phyloP scores from a whole-genome alignment of 2,113 vertebrate genomes.

The Ceyx cyanopectus region DNA sequence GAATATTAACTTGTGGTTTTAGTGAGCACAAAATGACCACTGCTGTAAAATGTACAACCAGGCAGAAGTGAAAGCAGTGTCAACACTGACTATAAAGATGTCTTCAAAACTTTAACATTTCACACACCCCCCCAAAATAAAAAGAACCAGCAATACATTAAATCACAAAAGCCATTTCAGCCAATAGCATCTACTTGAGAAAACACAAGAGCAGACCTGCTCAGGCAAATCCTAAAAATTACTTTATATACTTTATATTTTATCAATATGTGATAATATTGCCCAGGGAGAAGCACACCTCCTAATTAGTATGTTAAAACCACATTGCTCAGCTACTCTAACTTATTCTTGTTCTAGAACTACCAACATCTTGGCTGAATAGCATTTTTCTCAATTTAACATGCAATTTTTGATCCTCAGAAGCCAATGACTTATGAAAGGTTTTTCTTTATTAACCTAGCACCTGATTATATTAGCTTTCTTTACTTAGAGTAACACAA shows the following conservation, averaged over 20 bases:
- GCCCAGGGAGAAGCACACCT: neutral
- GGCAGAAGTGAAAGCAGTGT: neutral
- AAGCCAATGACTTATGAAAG: neutral
- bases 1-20: neutral
- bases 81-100: neutral
- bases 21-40: neutral
- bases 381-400: neutral
- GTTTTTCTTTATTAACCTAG: neutral
- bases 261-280: neutral
- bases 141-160: neutral
- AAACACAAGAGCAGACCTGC: neutral
- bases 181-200: neutral
- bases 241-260: neutral
- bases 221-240: neutral
- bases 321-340: neutral
- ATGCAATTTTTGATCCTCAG: neutral
- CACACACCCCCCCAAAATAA: too few species aligned
- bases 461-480: neutral
- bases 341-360: neutral
- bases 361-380: neutral
- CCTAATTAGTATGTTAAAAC: neutral
- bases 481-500: neutral
- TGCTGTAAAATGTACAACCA: neutral
- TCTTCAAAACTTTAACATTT: neutral
- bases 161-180: neutral